phyloP scores from a whole-genome alignment of 2,888 invertebrate genomes.

The Epirrhoe tristata region DNA sequence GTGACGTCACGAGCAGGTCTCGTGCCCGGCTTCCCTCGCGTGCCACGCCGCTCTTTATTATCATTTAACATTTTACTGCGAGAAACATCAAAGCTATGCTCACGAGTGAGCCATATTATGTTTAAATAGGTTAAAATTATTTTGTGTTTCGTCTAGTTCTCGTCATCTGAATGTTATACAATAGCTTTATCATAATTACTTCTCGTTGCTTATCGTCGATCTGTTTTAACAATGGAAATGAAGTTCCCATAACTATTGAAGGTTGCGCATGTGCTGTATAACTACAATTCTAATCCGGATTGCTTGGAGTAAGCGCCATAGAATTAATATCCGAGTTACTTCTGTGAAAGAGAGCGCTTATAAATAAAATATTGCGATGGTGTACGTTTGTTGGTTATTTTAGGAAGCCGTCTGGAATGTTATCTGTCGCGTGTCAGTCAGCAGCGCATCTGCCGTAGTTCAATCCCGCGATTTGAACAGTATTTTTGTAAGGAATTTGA shows the following conservation, averaged over 20 bases:
- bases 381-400: constrained; percentile 18
- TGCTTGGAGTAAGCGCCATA: not conserved
- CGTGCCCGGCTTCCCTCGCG: constrained; percentile 12
- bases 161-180: constrained; percentile 21
- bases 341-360: not conserved
- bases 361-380: constrained; percentile 22
- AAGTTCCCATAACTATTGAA: constrained; percentile 30
- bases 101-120: constrained; percentile 7
- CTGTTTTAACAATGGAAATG: constrained; percentile 28
- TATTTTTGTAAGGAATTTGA: constrained; percentile 16
- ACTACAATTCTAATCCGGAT: constrained; percentile 3
- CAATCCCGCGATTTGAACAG: constrained; percentile 14
- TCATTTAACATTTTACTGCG: constrained; percentile 45
- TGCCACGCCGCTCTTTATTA: constrained; percentile 30
- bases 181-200: constrained; percentile 27
- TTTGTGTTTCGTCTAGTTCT: constrained; percentile 24
- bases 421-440: constrained; percentile 45
- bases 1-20: constrained; percentile 18
- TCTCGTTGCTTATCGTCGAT: constrained; percentile 31
- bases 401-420: constrained; percentile 33
- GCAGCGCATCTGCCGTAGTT: constrained; percentile 37
- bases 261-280: constrained; percentile 17
- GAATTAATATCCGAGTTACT: not conserved
- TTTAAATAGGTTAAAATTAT: constrained; percentile 7
- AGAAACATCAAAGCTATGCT: constrained; percentile 37